phyloP scores from a whole-genome alignment of 2,113 vertebrate species.

The cattle (Bos taurus) region ARS-UCD2.0 NC_037330.1:90047501-90048000 shows the following conservation, averaged over 20 bases:
- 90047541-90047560: not conserved
- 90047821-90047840: not conserved
- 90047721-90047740: not conserved
- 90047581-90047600: constrained; percentile 38
- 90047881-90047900: not conserved
- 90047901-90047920: not conserved
- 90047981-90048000: not conserved
- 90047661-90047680: constrained; percentile 36
- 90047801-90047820: not conserved
- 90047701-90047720: constrained; percentile 23
- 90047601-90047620: constrained; percentile 71
- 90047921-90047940: not conserved
- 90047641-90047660: not conserved
- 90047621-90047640: constrained; percentile 48
- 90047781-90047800: not conserved
- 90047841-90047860: constrained; percentile 14
- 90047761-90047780: not conserved
- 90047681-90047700: constrained; percentile 43
- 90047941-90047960: not conserved
- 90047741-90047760: constrained; percentile 14
- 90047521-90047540: constrained; percentile 23
- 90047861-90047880: not conserved
- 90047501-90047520: constrained; percentile 25
- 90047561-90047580: constrained; percentile 55
- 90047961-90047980: not conserved